Percentiles rank a stretch among this genome's conserved stretches.
phyloP scores from a whole-genome alignment of 64 coral and sea anemone genomes.

The Exaiptasia diaphana region DNA sequence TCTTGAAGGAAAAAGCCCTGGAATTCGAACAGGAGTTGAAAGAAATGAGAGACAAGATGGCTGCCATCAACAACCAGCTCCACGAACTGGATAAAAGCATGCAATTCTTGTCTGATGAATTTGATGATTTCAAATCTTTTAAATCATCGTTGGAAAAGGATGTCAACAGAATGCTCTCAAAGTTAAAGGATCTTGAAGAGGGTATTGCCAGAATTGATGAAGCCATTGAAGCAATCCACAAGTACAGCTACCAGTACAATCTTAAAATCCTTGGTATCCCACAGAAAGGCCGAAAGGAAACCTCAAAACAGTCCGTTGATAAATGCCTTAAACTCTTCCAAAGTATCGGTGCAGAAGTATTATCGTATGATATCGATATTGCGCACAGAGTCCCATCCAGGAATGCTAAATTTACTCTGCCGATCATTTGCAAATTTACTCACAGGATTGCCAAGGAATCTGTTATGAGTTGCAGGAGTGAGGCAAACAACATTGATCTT shows the following conservation, averaged over 20 bases:
- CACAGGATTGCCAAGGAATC: neutral
- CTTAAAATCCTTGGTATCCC: neutral
- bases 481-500: neutral
- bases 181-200: neutral
- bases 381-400: neutral
- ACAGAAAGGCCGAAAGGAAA: neutral
- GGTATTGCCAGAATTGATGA: neutral
- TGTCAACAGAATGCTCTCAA: too few species aligned
- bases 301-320: neutral
- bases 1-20: too few species aligned
- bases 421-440: neutral
- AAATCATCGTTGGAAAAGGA: too few species aligned
- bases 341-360: neutral
- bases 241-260: neutral
- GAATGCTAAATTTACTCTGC: neutral
- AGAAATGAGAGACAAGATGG: too few species aligned
- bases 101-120: too few species aligned
- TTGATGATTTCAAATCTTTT: too few species aligned
- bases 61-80: too few species aligned
- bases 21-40: too few species aligned
- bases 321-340: conserved; percentile 5
- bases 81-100: too few species aligned
- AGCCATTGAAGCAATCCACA: neutral
- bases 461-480: neutral
- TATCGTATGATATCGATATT: neutral